Evolutionary conservation across 2,888 invertebrate genomes (phyloP).

Genomic region (Polymixis lichenea): DNA sequence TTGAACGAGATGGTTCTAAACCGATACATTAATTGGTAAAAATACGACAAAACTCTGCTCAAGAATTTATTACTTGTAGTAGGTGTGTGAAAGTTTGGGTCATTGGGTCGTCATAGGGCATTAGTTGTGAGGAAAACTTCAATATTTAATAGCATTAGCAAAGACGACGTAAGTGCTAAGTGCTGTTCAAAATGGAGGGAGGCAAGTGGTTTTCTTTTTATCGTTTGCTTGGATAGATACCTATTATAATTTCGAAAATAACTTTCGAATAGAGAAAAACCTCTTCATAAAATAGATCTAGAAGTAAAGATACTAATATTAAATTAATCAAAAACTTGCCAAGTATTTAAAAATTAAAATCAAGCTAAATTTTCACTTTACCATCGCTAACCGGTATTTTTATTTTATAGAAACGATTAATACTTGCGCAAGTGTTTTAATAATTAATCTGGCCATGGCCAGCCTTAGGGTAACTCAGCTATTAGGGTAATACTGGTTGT

Average conservation of each 20-base stretch:
- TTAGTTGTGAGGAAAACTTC: background rate
- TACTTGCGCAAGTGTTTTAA: background rate
- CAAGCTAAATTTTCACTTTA: background rate
- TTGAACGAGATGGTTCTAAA: constrained; percentile 64
- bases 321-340: background rate
- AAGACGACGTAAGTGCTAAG: constrained; percentile 8
- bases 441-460: no score
- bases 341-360: background rate
- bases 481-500: no score
- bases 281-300: background rate
- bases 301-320: background rate
- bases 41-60: background rate
- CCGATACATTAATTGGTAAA: constrained; percentile 54
- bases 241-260: constrained; percentile 15
- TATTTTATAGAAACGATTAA: background rate
- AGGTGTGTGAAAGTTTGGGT: background rate
- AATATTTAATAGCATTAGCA: background rate
- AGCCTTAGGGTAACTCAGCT: no score
- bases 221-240: constrained; percentile 61
- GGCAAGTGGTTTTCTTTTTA: constrained; percentile 58
- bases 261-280: background rate
- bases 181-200: constrained; percentile 56
- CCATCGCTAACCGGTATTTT: background rate
- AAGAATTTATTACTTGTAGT: background rate
- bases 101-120: no score